Base-by-base conservation (phyloP, 2,797 vertebrate genomes). In the Mormyrus proboscirostris region DNA sequence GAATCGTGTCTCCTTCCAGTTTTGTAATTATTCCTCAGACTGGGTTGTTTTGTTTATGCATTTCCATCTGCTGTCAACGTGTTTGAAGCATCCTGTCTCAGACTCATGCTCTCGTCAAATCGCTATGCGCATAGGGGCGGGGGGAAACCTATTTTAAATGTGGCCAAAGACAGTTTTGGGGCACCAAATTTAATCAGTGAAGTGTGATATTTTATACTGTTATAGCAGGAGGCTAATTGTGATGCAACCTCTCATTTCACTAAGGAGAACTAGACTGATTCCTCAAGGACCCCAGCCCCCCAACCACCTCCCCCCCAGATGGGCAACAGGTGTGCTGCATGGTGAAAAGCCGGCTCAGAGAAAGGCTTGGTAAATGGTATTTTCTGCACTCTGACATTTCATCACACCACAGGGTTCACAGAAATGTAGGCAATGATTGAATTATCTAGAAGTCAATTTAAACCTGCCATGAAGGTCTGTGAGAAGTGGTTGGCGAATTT, bases 161-260 rank as follows among this genome's bases (percentile, higher is more conserved):
- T 44, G n/a, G 8, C 19, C 57, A 44, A 44, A 62, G 29, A 22
- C 16, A n/a, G 41, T 62, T 49, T 88, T 29, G 14, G 88, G 62
- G 47, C 16, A 65, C 29, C 19, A 8, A 87, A 89, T 76, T 86
- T 44, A 87, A 86, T 86, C 55, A 89, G 57, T 57, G 51, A 76
- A 89, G 89, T 16, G 19, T 53, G 16, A 55, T 38, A 89, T 89
- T 87, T 89, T 87, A 86, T n/a, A 55, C 84, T 49, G 29, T 49
- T 16, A 10, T 57, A 25, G 83, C 49, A 59, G 83, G 84, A 55
- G 88, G 84, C 62, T 89, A 89, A 89, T 89, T 89, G 62, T 38
- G 25, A 51, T 51, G 82, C 14, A 44, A 59, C 55, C 88, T 89
- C 49, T 85, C 82, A n/a, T 73, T 82, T 19, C 16, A 25, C 59